These are phyloP conservation scores for Drosophila mettleri DNA, from an alignment of 2,888 invertebrate species.

Conservation along the genomic window DNA sequence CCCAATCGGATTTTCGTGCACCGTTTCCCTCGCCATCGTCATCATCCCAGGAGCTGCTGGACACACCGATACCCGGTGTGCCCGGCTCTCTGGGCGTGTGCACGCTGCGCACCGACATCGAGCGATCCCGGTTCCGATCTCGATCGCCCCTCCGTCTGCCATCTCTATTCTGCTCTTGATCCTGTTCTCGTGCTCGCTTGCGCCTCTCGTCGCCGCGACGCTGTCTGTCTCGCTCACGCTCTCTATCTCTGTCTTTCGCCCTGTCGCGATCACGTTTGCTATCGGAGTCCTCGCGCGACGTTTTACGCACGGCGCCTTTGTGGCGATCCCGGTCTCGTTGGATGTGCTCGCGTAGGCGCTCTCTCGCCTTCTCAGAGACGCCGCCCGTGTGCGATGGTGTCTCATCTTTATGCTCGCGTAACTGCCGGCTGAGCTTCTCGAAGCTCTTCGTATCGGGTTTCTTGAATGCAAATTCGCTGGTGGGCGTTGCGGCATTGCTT, in stretches of 20 bases:
- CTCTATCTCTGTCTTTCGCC: constrained; percentile 72
- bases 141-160: constrained; percentile 49
- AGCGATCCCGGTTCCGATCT: constrained; percentile 40
- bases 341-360: constrained; percentile 89
- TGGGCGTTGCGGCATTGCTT: constrained; percentile 28
- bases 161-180: constrained; percentile 70
- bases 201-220: constrained; percentile 55
- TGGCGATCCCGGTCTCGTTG: constrained; percentile 84
- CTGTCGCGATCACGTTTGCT: constrained; percentile 76
- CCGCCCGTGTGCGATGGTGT: constrained; percentile 98
- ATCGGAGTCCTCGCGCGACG: constrained; percentile 50
- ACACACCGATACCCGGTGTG: constrained; percentile 90
- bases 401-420: constrained; percentile 92
- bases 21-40: constrained; percentile 85
- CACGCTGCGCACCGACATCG: constrained; percentile 84
- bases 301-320: constrained; percentile 45
- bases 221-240: constrained; percentile 61
- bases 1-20: constrained; percentile 92
- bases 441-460: constrained; percentile 82
- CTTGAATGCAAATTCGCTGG: constrained; percentile 83
- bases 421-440: constrained; percentile 87
- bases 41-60: constrained; percentile 88
- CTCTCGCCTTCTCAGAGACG: constrained; percentile 89
- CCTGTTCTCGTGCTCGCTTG: constrained; percentile 77
- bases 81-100: constrained; percentile 89